Conservation (phyloP, 2,888 invertebrate genomes). For the Byasa hedistus region DNA sequence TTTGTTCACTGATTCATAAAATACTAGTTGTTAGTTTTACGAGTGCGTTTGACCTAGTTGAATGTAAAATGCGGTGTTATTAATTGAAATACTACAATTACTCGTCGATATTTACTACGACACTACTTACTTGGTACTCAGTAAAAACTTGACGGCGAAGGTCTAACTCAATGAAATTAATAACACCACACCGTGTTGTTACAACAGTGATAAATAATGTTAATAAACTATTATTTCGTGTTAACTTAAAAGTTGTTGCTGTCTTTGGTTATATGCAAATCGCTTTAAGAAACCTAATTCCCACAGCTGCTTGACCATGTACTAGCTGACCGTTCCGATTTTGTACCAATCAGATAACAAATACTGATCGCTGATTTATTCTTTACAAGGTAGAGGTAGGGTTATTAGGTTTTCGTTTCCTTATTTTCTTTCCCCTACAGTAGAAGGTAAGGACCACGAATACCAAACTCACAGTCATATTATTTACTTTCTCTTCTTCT, state of each 20-base stretch:
- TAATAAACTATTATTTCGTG: slow-evolving; percentile 26
- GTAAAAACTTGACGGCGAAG: slow-evolving; percentile 18
- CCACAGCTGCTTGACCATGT: slow-evolving; percentile 3
- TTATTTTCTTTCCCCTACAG: too few relatives aligned
- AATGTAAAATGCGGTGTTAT: slow-evolving; percentile 17
- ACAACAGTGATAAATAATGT: slow-evolving; percentile 8
- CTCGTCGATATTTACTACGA: slow-evolving; percentile 18
- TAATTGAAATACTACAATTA: slow-evolving; percentile 20
- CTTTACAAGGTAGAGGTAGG: not conserved
- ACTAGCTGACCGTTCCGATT: not conserved
- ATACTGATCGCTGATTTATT: not conserved
- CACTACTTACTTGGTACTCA: slow-evolving; percentile 4
- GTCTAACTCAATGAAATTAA: slow-evolving; percentile 12
- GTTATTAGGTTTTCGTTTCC: too few relatives aligned
- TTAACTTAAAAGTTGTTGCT: slow-evolving; percentile 21
- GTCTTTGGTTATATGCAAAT: slow-evolving; percentile 11
- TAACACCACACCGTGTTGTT: slow-evolving; percentile 12
- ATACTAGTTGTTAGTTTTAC: slow-evolving; percentile 11
- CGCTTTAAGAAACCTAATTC: slow-evolving; percentile 19
- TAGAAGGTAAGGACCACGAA: too few relatives aligned
- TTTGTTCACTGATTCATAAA: slow-evolving; percentile 13
- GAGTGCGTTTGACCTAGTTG: slow-evolving; percentile 23
- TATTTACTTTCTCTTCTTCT: too few relatives aligned
- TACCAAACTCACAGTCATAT: too few relatives aligned
- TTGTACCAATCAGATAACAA: not conserved